A percentile compares a stretch with the other conserved stretches of the same genome.
phyloP scores from a whole-genome alignment of 2,888 invertebrate species.

The Calliphora vomitoria region DNA sequence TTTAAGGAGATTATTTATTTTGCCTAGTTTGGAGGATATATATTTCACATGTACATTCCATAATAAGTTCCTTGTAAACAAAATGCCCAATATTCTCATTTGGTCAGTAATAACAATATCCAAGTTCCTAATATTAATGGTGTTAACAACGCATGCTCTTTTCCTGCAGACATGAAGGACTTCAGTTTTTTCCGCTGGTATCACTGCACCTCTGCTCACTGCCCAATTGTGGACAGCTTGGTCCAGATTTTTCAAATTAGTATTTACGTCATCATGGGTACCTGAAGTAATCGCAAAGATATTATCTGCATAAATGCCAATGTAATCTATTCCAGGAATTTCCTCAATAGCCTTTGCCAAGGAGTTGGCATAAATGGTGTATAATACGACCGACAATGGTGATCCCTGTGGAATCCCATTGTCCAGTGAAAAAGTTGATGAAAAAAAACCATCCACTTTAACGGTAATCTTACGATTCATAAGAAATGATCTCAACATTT shows the following conservation, averaged over 20 bases:
- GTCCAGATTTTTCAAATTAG: neutral
- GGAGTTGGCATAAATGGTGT: too few relatives aligned
- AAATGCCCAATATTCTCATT: constrained; percentile 20
- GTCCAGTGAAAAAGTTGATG: neutral
- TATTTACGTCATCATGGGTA: too few relatives aligned
- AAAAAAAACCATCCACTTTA: neutral
- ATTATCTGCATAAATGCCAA: too few relatives aligned
- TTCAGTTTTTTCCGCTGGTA: constrained; percentile 6
- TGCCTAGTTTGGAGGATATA: neutral
- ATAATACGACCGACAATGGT: too few relatives aligned
- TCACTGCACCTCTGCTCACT: neutral
- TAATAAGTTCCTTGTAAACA: constrained; percentile 19
- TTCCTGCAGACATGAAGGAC: constrained; percentile 5
- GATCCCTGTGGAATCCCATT: too few relatives aligned
- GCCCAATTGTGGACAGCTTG: neutral
- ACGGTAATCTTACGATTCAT: neutral
- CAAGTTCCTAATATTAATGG: neutral
- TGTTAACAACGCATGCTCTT: neutral
- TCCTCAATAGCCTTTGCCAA: too few relatives aligned
- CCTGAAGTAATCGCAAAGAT: too few relatives aligned
- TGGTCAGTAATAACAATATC: neutral
- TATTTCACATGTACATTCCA: constrained; percentile 17
- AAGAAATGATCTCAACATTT: constrained; percentile 3
- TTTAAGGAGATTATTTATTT: constrained; percentile 23
- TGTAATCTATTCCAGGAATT: too few relatives aligned